Base-by-base conservation (phyloP, 2,888 invertebrate species). In the Atrina japonica region DNA sequence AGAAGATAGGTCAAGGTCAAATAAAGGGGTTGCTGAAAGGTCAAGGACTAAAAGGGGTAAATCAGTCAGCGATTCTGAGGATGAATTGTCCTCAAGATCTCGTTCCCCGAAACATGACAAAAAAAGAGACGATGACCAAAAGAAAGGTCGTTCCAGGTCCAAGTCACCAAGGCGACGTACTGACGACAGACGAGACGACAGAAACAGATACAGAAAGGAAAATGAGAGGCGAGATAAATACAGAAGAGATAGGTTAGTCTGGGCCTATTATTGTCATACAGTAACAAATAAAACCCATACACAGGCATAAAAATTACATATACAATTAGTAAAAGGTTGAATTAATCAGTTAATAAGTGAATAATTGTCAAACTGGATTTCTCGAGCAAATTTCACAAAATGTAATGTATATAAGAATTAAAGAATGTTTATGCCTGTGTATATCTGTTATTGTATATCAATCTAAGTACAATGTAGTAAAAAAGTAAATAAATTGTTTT, bases 121-220 rank as follows among this genome's bases (percentile, higher is more conserved):
- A 47, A 14, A 18, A 11, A 41, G 21, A 45, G 40, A 35, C 43
- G 7, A 41, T 35, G 23, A 16, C n/a, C 3, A 11, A 16, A 16
- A 16, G 47, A 5, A 30, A 7, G 21, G 49, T 18, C 45, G 29
- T 7, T 47, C 47, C 9, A 49, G 29, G 27, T 67, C 67, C n/a
- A 45, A 41, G 18, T 67, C 67, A 5, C 67, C 67, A 52, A 53
- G 45, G 11, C 25, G 71, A 43, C 5, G 35, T 5, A 7, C 35
- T 5, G 11, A 35, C 35, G 35, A 35, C 35, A 35, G 3, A 56
- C 55, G 41, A 53, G 68, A 21, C 9, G 49, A 56, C 21, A 7
- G 16, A n/a, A 29, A 25, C 49, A 64, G 35, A 49, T 59, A 52
- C 65, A 66, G 49, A 65, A 55, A 21, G 40, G 52, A 21, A 63